Evolutionary conservation across 92 coral and sea anemone genomes (phyloP).

Genomic region (Pocillopora meandrina): DNA sequence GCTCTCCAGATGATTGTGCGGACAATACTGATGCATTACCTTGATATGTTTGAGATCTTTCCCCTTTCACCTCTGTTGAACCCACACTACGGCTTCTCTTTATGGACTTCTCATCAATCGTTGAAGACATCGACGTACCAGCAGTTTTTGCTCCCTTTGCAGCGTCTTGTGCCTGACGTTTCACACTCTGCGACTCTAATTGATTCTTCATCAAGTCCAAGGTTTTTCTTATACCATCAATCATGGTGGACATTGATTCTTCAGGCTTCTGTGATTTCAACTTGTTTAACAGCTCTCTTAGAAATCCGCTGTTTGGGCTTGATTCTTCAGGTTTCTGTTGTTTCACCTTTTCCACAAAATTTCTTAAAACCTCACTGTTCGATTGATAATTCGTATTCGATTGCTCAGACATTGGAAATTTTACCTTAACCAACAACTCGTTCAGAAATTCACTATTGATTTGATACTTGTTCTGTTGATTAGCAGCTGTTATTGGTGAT

Average conservation of each 20-base stretch:
- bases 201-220: constrained; percentile 3
- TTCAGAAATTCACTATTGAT: constrained; percentile 3
- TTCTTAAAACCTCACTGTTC: too few relatives aligned
- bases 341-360: too few relatives aligned
- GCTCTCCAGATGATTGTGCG: not conserved
- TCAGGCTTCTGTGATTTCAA: not conserved
- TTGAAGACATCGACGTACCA: constrained; percentile 5
- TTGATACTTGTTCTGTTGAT: not conserved
- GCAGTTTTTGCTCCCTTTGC: not conserved
- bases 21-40: not conserved
- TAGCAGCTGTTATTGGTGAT: not conserved
- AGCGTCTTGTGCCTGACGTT: not conserved
- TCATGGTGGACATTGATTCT: not conserved
- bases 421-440: not conserved
- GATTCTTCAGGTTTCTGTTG: too few relatives aligned
- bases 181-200: not conserved
- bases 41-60: not conserved
- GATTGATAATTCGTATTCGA: not conserved
- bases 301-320: not conserved
- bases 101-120: not conserved
- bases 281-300: not conserved
- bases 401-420: not conserved
- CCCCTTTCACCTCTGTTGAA: not conserved
- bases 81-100: not conserved
- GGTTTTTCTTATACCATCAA: not conserved